A percentile compares a stretch with the other conserved stretches of the same genome.
phyloP scores from a whole-genome alignment of 2,113 vertebrate genomes.

The Nanorana parkeri region DNA sequence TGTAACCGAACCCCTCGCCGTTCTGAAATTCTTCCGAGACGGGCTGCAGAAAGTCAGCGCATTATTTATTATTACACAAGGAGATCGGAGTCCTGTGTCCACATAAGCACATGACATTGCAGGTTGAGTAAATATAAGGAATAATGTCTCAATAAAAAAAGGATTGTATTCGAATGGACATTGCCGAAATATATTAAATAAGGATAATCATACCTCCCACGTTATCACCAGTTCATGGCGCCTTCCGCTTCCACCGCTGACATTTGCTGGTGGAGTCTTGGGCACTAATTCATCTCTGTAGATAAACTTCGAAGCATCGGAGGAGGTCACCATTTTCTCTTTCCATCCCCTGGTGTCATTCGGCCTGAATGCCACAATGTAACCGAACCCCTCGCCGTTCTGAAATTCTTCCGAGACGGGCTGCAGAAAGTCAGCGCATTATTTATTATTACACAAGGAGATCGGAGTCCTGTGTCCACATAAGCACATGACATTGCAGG shows the following conservation, averaged over 20 bases:
- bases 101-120: neutral
- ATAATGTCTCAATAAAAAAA: neutral
- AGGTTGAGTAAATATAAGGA: neutral
- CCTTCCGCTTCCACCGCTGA: conserved; percentile 92
- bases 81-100: neutral
- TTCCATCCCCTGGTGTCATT: conserved; percentile 96
- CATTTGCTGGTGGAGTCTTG: conserved; percentile 89
- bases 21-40: conserved; percentile 97
- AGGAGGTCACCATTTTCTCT: conserved; percentile 96
- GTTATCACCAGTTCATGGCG: conserved; percentile 94
- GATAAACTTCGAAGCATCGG: conserved; percentile 92
- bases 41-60: conserved; percentile 73
- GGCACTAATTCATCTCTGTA: conserved; percentile 97
- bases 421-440: conserved; percentile 65
- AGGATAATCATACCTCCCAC: conserved; percentile 88
- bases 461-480: neutral
- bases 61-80: neutral
- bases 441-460: neutral
- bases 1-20: conserved; percentile 95
- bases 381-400: conserved; percentile 94
- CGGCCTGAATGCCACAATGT: conserved; percentile 94
- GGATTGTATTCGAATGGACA: too few species aligned
- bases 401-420: conserved; percentile 97
- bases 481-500: neutral
- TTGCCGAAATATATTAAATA: conserved; percentile 28